phyloP scores from a whole-genome alignment of 1,140 invertebrate genomes.

The Mya arenaria region DNA sequence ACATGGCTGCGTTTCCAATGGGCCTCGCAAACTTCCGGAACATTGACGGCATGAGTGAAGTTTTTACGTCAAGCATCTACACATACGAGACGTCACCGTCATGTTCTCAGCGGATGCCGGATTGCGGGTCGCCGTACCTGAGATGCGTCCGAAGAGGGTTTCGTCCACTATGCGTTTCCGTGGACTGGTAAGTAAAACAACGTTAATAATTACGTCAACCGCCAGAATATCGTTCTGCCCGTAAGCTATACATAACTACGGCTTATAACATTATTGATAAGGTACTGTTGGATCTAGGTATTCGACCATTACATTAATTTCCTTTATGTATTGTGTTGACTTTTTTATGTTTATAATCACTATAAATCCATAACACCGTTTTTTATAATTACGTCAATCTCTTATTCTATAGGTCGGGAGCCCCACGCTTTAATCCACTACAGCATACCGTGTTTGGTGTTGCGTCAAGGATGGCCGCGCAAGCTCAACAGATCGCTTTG shows the following conservation, averaged over 20 bases:
- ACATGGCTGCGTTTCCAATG: slow-evolving; percentile 36
- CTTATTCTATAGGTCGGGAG: not conserved
- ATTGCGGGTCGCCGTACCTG: slow-evolving; percentile 67
- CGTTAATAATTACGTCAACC: no score
- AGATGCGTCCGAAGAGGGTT: slow-evolving; percentile 45
- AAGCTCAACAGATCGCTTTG: not conserved
- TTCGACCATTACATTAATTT: no score
- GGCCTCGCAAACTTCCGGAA: slow-evolving; percentile 37
- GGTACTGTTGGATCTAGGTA: no score
- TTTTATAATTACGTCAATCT: no score
- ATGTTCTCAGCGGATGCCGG: slow-evolving; percentile 51
- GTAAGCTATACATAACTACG: no score
- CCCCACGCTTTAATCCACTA: not conserved
- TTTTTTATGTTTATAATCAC: no score
- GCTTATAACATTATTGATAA: no score
- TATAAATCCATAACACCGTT: no score
- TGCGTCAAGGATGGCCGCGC: not conserved
- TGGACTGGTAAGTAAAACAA: slow-evolving; percentile 32
- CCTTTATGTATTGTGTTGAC: no score
- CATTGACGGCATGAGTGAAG: slow-evolving; percentile 64
- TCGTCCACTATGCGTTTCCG: slow-evolving; percentile 50
- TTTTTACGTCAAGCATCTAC: slow-evolving; percentile 58
- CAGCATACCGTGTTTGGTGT: not conserved
- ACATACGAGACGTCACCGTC: slow-evolving; percentile 68
- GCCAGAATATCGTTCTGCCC: no score